Evolutionary conservation across 2,113 vertebrate genomes (phyloP), one percentile per base, ranked within the genome.

Genomic region (Accipiter virgatus): DNA sequence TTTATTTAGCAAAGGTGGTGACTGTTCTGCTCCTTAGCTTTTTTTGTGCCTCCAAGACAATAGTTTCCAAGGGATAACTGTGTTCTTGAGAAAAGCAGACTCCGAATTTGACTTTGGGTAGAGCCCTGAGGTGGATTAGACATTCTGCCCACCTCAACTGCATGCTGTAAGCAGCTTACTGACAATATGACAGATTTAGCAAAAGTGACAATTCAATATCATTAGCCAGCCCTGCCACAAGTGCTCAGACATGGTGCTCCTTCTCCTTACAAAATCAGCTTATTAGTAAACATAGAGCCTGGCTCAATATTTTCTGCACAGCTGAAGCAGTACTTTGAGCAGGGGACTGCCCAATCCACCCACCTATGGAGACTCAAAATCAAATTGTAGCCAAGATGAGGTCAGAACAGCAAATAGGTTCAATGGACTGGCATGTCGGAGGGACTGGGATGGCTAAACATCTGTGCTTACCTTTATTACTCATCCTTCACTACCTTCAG

Each of bases 191-290:
- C 78, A 95, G 70, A 72, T 94, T 91, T 91, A 95, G 70, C 89
- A 94, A 90, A 96, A 96, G 84, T 88, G 94, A 94, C 93, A 94
- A 86, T 86, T 77, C 81, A 70, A 26, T 91, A 75, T 80, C 86
- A 86, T 95, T 85, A 95, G 70, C 68, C 42, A 27, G 70, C 73
- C 73, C 34, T 68, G 81, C 73, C 52, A 47, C 47, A 55, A 61
- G 74, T 66, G 84, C 84, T 95, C 81, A 93, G 91, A 87, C 74
- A 13, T 7, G 43, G 40, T 73, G 53, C 53, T 87, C 70, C 88
- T 45, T 68, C 83, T 77, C 66, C 65, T 23, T 42, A 62, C 52
- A 89, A 91, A 96, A 95, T 45, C 93, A 85, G 81, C 81, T 95
- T 87, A 94, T 97, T 94, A 87, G 87, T 89, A 92, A 85, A 70